phyloP scores from a whole-genome alignment of 2,888 invertebrate genomes.

The Plagodis pulveraria region DNA sequence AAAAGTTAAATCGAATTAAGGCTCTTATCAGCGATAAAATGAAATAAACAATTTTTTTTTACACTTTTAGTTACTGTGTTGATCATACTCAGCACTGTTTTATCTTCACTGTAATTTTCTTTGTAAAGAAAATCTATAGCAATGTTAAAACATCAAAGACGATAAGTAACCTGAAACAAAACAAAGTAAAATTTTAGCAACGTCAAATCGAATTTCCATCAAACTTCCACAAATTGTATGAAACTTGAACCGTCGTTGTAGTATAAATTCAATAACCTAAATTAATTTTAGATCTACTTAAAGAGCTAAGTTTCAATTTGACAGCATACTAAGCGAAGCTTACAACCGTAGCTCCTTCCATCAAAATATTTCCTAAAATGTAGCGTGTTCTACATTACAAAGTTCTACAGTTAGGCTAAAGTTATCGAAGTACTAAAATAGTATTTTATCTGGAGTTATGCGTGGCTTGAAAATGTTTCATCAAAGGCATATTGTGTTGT shows the following conservation, averaged over 20 bases:
- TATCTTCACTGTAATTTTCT: too few relatives aligned
- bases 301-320: conserved; percentile 17
- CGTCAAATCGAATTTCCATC: neutral
- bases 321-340: conserved; percentile 10
- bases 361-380: conserved; percentile 16
- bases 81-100: too few relatives aligned
- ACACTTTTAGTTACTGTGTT: too few relatives aligned
- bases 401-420: conserved; percentile 12
- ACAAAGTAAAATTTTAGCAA: neutral
- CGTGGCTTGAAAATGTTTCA: too few relatives aligned
- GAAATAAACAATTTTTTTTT: too few relatives aligned
- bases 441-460: too few relatives aligned
- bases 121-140: neutral
- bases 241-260: too few relatives aligned
- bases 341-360: conserved; percentile 12
- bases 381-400: conserved; percentile 3
- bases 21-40: too few relatives aligned
- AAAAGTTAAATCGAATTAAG: too few relatives aligned
- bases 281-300: conserved; percentile 15
- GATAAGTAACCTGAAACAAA: too few relatives aligned
- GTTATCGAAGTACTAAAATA: conserved; percentile 8
- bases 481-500: too few relatives aligned
- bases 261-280: neutral
- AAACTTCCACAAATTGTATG: neutral
- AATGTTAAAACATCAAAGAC: neutral